phyloP scores from a whole-genome alignment of 1,140 invertebrate species.

The Papilio glaucus region DNA sequence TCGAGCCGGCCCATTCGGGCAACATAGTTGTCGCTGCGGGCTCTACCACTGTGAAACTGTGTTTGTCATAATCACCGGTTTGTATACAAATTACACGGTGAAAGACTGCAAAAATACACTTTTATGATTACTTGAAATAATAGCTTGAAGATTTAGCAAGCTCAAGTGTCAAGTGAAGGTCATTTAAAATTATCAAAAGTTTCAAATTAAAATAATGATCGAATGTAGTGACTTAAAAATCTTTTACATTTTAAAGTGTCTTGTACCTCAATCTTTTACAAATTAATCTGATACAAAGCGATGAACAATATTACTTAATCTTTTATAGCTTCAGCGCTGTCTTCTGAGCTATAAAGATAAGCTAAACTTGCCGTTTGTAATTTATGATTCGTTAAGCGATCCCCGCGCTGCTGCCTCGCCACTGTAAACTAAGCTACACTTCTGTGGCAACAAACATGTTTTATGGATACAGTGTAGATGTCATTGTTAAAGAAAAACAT shows the following conservation, averaged over 20 bases:
- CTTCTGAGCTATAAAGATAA: conserved; percentile 19
- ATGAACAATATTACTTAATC: not conserved
- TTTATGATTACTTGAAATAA: too few relatives aligned
- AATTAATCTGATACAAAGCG: conserved; percentile 7
- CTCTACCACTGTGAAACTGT: too few relatives aligned
- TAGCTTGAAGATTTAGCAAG: too few relatives aligned
- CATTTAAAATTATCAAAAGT: too few relatives aligned
- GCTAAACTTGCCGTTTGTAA: conserved; percentile 21
- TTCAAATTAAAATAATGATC: too few relatives aligned
- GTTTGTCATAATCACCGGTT: too few relatives aligned
- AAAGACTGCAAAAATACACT: too few relatives aligned
- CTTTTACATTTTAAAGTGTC: not conserved
- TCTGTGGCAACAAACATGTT: not conserved
- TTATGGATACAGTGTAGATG: not conserved
- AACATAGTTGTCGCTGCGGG: too few relatives aligned
- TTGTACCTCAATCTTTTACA: not conserved
- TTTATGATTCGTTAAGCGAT: conserved; percentile 21
- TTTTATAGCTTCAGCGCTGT: conserved; percentile 13
- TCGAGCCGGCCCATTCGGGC: too few relatives aligned
- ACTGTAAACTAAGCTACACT: not conserved
- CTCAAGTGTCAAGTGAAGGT: too few relatives aligned
- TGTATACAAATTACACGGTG: too few relatives aligned
- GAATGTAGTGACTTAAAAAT: not conserved
- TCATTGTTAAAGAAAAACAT: not conserved
- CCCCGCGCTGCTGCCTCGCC: not conserved